Percentiles rank a stretch among this genome's conserved stretches.
Evolutionary conservation across 2,888 invertebrate species (phyloP).

Genomic region (Hedya salicella): DNA sequence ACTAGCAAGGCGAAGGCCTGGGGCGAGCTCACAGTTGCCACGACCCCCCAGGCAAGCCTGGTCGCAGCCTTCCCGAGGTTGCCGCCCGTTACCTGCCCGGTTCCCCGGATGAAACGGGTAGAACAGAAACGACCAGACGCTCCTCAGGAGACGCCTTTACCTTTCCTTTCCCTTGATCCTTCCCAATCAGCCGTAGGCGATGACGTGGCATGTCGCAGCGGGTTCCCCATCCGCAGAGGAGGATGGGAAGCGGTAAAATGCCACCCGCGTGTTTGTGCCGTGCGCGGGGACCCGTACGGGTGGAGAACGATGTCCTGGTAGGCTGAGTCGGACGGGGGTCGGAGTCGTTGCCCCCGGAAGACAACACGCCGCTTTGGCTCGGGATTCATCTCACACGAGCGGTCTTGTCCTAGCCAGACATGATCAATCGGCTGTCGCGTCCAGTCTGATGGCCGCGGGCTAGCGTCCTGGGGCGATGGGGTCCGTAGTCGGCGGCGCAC

Average conservation of each 20-base stretch:
- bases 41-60: slow-evolving; percentile 16
- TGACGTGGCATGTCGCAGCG: slow-evolving; percentile 18
- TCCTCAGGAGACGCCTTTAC: background rate
- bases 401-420: slow-evolving; percentile 19
- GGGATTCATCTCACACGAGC: slow-evolving; percentile 28
- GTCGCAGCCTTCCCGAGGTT: slow-evolving; percentile 15
- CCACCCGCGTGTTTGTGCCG: slow-evolving; percentile 26
- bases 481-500: slow-evolving; percentile 22
- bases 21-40: slow-evolving; percentile 7
- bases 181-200: slow-evolving; percentile 15
- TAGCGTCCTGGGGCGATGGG: slow-evolving; percentile 13
- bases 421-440: slow-evolving; percentile 31
- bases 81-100: slow-evolving; percentile 18
- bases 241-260: slow-evolving; percentile 13
- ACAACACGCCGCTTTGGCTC: slow-evolving; percentile 27
- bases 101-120: slow-evolving; percentile 11
- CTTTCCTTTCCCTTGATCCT: background rate
- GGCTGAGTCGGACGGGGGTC: slow-evolving; percentile 10
- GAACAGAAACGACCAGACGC: slow-evolving; percentile 17
- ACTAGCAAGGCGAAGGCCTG: background rate
- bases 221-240: slow-evolving; percentile 1
- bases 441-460: slow-evolving; percentile 23
- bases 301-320: slow-evolving; percentile 18
- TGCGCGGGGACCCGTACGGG: slow-evolving; percentile 27
- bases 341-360: slow-evolving; percentile 7